Evolutionary conservation across 2,888 invertebrate species (phyloP), one percentile per base, ranked within the genome.

Genomic region (Macrophya annulata): DNA sequence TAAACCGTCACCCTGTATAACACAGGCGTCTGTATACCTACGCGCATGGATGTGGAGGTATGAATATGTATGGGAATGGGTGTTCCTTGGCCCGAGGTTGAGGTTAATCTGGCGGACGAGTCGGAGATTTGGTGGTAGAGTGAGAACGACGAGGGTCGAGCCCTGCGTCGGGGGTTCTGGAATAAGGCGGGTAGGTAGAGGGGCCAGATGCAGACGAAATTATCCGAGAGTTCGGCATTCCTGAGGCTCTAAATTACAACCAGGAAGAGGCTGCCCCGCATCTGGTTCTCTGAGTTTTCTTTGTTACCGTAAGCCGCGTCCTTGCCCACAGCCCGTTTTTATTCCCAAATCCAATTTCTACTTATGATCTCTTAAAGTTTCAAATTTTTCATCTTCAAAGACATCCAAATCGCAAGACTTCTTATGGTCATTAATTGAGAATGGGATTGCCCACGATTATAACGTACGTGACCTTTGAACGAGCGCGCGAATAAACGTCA

Each of bases 211-310:
- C 68, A 55, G 65, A 65, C 40, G 77, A 85, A 85, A 77, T 85
- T 79, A 85, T 79, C 85, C 62, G 85, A 79, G 74, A 85, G 74
- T 76, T 85, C 79, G 79, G 85, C 85, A 72, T 68, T 72, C 85
- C 85, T 77, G 79, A 48, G 79, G 45, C 83, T 48, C 83, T 51
- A 71, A 83, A 71, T 68, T 68, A 83, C 83, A 83, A 83, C 83
- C 68, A 65, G 83, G 83, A 83, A 83, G 83, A 83, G 83, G 83
- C 83, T 83, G 81, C 81, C 68, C 68, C 31, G 83, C 83, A 83
- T 65, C 81, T 81, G 81, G 81, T 25, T 40, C 72, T n/a, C 40
- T 12, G 21, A 43, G 59, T 37, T 81, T 76, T 43, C 81, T 81
- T 81, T 81, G 81, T 81, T 81, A 62, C 40, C 59, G 17, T 8